Percentiles rank a stretch among this genome's conserved stretches.
Conservation (phyloP, 1,140 invertebrate species). For the Pygmarrhopalites habei region DNA sequence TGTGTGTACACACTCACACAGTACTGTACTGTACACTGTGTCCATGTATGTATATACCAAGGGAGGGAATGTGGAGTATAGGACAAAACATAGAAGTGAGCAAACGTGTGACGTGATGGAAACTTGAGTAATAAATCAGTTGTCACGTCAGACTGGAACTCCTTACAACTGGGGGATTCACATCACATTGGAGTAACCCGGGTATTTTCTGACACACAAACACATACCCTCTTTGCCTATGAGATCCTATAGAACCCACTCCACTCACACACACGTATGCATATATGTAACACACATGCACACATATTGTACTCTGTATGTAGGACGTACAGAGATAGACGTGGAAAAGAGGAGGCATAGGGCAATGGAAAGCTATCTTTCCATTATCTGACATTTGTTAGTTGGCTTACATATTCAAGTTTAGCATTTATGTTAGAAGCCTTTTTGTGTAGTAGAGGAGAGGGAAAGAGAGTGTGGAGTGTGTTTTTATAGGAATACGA, state of each 20-base stretch:
- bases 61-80: background rate
- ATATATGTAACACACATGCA: background rate
- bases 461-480: no score
- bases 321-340: background rate
- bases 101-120: slow-evolving; percentile 36
- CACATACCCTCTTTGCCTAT: no score
- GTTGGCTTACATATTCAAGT: no score
- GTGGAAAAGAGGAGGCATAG: background rate
- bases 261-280: background rate
- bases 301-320: background rate
- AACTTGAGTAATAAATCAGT: slow-evolving; percentile 40
- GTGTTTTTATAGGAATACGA: no score
- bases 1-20: no score
- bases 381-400: slow-evolving; percentile 7
- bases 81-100: background rate
- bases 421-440: background rate
- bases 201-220: slow-evolving; percentile 21
- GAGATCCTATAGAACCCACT: background rate
- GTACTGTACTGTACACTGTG: no score
- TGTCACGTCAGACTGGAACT: slow-evolving; percentile 32
- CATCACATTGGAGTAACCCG: slow-evolving; percentile 25
- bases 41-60: no score
- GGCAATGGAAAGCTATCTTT: slow-evolving; percentile 2
- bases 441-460: background rate
- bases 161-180: slow-evolving; percentile 35